Evolutionary conservation across 1,140 invertebrate species (phyloP).

Genomic region (Drusus annulatus): DNA sequence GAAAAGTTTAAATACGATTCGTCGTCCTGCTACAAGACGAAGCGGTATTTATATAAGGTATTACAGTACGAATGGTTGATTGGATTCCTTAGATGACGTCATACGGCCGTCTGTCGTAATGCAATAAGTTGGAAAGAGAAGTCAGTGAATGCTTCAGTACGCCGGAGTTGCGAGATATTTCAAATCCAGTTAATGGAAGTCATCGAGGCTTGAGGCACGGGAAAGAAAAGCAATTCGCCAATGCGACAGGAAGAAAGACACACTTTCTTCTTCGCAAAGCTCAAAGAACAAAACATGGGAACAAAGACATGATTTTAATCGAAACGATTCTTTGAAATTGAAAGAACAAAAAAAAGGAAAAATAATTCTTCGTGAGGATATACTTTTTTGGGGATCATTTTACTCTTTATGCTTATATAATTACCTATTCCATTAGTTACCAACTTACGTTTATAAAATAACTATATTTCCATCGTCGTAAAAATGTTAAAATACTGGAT

Average conservation of each 20-base stretch:
- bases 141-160: background rate
- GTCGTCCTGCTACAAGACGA: too few relatives aligned
- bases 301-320: constrained; percentile 41
- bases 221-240: constrained; percentile 6
- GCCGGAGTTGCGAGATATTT: background rate
- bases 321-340: background rate
- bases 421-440: too few relatives aligned
- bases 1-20: too few relatives aligned
- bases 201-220: constrained; percentile 26
- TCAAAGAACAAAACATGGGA: constrained; percentile 8
- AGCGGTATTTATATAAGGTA: background rate
- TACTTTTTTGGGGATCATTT: too few relatives aligned
- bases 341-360: too few relatives aligned
- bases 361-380: too few relatives aligned
- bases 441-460: too few relatives aligned
- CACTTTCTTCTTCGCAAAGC: background rate
- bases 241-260: constrained; percentile 6
- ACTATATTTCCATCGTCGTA: too few relatives aligned
- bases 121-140: background rate
- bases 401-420: too few relatives aligned
- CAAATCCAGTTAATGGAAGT: constrained; percentile 32
- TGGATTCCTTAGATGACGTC: background rate
- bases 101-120: background rate
- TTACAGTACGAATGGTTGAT: background rate
- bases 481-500: too few relatives aligned